Evolutionary conservation across 2,113 vertebrate species (phyloP), one percentile per base, ranked within the genome.

Genomic region (Misgurnus anguillicaudatus): DNA sequence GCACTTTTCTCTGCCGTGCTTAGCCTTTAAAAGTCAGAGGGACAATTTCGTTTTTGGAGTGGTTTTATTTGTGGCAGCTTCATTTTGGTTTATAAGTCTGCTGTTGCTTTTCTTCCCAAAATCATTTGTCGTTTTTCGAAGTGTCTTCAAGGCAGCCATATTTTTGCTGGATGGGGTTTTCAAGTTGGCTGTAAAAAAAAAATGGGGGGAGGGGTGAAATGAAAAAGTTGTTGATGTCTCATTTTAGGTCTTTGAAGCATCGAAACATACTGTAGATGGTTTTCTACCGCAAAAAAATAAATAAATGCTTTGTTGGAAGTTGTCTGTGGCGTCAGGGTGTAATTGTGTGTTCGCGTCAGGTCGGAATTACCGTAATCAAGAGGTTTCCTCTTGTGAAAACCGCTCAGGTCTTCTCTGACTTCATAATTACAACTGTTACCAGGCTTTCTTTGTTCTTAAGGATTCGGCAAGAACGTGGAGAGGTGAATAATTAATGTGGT

Each of bases 51-150:
- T 48, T 62, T 74, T 58, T 58, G 38, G 53, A 73, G 70, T 9
- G 19, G 41, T 73, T 73, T 74, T 62, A 74, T 74, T 36, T 60
- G 72, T 74, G 41, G 39, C 39, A 74, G 45, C 41, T 74, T 9
- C 72, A 74, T 61, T 74, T 16, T 21, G 58, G 17, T 11, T 71
- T 55, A 57, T 71, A 19, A 3, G 3, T 74, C 71, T 74, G 57
- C 41, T 57, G 38, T 61, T 62, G 41, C 41, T 31, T 19, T 38
- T 38, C 31, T 19, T 17, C 39, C 51, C n/a, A n/a, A 19, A 55
- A 24, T 74, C 4, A 47, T 47, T 10, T 48, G 55, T 42, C 70
- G 13, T 57, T 36, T 3, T 39, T 6, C n/a, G n/a, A n/a, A n/a
- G n/a, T 38, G 68, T 70, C 39, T 51, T 51, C 4, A 4, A 16